Evolutionary conservation across 1,140 invertebrate genomes (phyloP), one percentile per base, ranked within the genome.

Genomic region (Lasioglossum albipes): DNA sequence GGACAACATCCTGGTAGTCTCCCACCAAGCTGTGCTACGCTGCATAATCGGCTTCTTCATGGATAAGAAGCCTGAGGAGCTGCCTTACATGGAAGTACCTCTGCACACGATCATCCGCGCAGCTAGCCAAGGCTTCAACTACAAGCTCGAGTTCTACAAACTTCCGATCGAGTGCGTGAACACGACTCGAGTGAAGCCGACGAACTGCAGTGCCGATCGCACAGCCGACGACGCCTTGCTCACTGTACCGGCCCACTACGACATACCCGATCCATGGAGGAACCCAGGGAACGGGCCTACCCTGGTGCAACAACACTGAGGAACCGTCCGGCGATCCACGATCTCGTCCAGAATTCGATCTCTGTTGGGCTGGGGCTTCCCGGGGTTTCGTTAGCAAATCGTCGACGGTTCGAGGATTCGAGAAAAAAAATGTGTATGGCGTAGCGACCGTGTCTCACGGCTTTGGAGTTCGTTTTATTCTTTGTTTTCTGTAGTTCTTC

Each of bases 11-110:
- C 93, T 99, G 54, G 96, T 98, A 18, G 95, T 99, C 9, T 97
- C 97, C 16, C 98, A 99, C 91, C 98, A 99, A 90, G 98, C 98
- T 1, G 96, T 99, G 2, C 93, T 98, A 18, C 94, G 98, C n/a
- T 98, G 98, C 93, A 95, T 99, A 72, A 94, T 99, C 62, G 97
- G 97, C 4, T 98, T 98, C 91, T 99, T 98, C 92, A 93, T 97
- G 77, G 97, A 98, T 88, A 97, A 97, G 87, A 95, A 95, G 79
- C 95, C 96, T 84, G 96, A 97, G 74, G 97, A 98, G 89, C 93
- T 99, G 27, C 97, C 98, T 0, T 98, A 98, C 91, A 95, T 98
- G 93, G 96, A 97, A 87, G 97, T 98, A 0, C 98, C 98, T 4
- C 93, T 99, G 5, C 98, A 99, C 90, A 98, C 97, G 1, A 96